Evolutionary conservation across 2,797 vertebrate species (phyloP), one percentile per base, ranked within the genome.

Genomic region (Hephaestus fuliginosus): DNA sequence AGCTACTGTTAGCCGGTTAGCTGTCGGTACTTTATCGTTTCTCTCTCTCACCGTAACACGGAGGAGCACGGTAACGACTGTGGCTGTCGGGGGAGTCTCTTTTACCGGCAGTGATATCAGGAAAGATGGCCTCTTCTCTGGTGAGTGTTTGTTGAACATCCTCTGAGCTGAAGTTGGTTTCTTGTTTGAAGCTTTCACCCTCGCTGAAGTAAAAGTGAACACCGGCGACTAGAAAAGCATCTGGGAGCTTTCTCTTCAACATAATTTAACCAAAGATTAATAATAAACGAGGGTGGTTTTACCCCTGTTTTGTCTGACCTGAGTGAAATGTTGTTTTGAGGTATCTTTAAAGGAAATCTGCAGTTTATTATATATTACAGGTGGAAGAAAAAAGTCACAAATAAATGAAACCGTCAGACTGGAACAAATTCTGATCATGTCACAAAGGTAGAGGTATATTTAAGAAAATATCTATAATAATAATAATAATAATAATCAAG

Each of bases 101-200:
- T 3, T 36, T 14, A 18, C 12, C 4, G 17, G 11, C 17, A 46
- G n/a, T 13, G 3, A 15, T 51, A 46, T 36, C 51, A 39, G 52
- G 18, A 71, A 93, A 86, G 68, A 95, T 95, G 91, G 86, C 82
- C 75, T 91, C 89, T 57, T 61, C 76, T 0, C 70, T 88, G 94
- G 95, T 96, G 82, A 95, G 95, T 90, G 67, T 12, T 7, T 3
- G 3, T 44, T 52, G 15, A 3, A 1, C n/a, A 7, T 1, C 20
- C 5, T 11, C 33, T 56, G 15, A 44, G 18, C 6, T 58, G 74
- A 80, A 80, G 83, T 81, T 41, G 0, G 36, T 67, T 80, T 82
- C 39, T 39, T 7, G 55, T 51, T 39, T 30, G 76, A 53, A 28
- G 48, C 28, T 60, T 33, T 56, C 11, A 30, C 44, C 43, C 0